Conservation (phyloP, 2,888 invertebrate species). For the Aproaerema taeniolella region DNA sequence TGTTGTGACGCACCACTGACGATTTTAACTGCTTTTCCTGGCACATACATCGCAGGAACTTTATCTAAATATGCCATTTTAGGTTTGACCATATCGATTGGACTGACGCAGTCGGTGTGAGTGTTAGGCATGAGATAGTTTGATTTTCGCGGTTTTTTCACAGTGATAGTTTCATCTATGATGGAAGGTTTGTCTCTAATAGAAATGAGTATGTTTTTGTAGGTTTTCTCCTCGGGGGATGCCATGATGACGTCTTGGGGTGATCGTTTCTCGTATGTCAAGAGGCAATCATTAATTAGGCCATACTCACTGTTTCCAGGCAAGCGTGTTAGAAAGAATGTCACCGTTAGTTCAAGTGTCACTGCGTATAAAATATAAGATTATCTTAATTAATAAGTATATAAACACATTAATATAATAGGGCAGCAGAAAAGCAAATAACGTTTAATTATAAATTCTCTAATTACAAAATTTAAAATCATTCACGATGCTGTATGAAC, state of each 20-base stretch:
- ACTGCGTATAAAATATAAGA: too few relatives aligned
- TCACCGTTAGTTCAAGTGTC: conserved; percentile 18
- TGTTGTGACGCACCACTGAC: conserved; percentile 74
- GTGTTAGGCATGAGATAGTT: conserved; percentile 53
- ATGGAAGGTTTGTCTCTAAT: conserved; percentile 58
- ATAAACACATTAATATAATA: not conserved
- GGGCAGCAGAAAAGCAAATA: not conserved
- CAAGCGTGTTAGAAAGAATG: too few relatives aligned
- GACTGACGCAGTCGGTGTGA: conserved; percentile 54
- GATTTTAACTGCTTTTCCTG: conserved; percentile 87
- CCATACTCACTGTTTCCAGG: conserved; percentile 72
- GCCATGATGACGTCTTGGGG: conserved; percentile 72
- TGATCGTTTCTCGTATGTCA: conserved; percentile 46
- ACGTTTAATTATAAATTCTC: too few relatives aligned
- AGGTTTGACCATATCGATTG: conserved; percentile 45
- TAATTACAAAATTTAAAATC: too few relatives aligned
- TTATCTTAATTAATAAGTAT: not conserved
- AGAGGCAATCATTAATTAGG: conserved; percentile 39
- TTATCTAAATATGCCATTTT: conserved; percentile 65
- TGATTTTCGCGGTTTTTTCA: conserved; percentile 50
- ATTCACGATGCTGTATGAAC: too few relatives aligned
- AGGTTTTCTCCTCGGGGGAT: conserved; percentile 62
- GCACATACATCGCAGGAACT: conserved; percentile 65
- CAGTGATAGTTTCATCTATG: conserved; percentile 53
- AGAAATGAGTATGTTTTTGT: conserved; percentile 64